Base-by-base conservation (phyloP, 2,797 vertebrate species). In the Gambusia yucatana region DNA sequence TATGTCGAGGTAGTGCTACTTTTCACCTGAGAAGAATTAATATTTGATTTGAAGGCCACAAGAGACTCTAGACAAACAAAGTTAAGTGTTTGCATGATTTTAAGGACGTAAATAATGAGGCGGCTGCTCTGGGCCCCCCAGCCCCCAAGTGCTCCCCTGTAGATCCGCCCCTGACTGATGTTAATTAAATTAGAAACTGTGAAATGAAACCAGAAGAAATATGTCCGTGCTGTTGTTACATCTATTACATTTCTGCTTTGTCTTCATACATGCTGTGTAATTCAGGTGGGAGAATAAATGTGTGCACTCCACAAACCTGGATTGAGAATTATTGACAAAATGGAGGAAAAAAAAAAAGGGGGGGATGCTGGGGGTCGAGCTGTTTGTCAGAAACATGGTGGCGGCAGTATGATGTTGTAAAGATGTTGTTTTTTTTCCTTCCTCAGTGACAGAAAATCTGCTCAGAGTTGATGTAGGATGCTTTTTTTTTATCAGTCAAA, bases 341-440 rank as follows among this genome's bases (percentile, higher is more conserved):
- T 1, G 1, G 3, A 17, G 2, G 4, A 10, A 39, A 65, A n/a
- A 25, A n/a, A n/a, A 11, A 1, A 33, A 33, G 33, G 3, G 2
- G 2, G 20, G 0, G 4, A 0, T 4, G 6, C 3, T 5, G 2
- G 22, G 3, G 17, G 3, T 25, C 8, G 5, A 69, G 9, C 5
- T 43, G 20, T 43, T 43, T 69, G 22, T 25, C 10, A 43, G 20
- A 69, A 43, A 13, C 65, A 44, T 13, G 39, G 10, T 6, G 39
- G 41, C 14, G 13, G 44, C 44, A n/a, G 39, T n/a, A 13, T 43
- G 17, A n/a, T 43, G 39, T 8, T 69, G 4, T 69, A 22, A 22
- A 39, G 1, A 41, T 41, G 3, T 59, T 22, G 6, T 20, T 6
- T 52, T 52, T 17, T 63, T 33, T 65, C 22, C 36, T 67, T 67